Evolutionary conservation across 1,140 invertebrate species (phyloP), one percentile per base, ranked within the genome.

Genomic region (Drosophila nikananu): DNA sequence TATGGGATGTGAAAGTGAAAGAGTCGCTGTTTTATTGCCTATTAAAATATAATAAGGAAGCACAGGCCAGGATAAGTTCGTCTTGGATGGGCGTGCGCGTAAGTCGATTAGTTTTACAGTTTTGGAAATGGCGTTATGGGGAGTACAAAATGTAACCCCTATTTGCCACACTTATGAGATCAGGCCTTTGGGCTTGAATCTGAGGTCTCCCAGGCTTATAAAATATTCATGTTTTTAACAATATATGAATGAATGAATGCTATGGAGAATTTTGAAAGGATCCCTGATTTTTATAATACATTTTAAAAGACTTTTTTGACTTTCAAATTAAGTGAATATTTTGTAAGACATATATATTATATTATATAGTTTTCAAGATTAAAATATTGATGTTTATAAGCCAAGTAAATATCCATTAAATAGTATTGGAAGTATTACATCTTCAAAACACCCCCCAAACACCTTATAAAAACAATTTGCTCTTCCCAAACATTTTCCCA

Each of bases 21-120:
- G 79, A 82, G 80, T 67, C 23, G 12, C 42, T 44, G 46, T 15
- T 44, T 73, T 74, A 61, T 32, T 48, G 68, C 44, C 70, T 74
- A 74, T 74, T 74, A 74, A 74, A 73, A 73, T 30, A 73, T 74
- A 44, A 74, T 74, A 74, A 74, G 71, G 71, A 74, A 74, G 71
- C 71, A 41, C 39, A 52, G 42, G 68, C 71, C 58, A 52, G 67
- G 37, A 73, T 72, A 39, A 17, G 54, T 39, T 61, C 54, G 46
- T 59, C 35, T 30, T 37, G 19, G 32, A 54, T n/a, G 65, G 70
- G 68, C 71, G 67, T 73, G 27, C 23, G 54, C 8, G 23, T 61
- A 52, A 74, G 37, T 73, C 64, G 67, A 71, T 46, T 46, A 68
- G 64, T 68, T 67, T 65, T 46, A 32, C 27, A 21, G 19, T 23